Base-by-base conservation (phyloP, 1,140 invertebrate species). In the Zeugodacus cucurbitae region DNA sequence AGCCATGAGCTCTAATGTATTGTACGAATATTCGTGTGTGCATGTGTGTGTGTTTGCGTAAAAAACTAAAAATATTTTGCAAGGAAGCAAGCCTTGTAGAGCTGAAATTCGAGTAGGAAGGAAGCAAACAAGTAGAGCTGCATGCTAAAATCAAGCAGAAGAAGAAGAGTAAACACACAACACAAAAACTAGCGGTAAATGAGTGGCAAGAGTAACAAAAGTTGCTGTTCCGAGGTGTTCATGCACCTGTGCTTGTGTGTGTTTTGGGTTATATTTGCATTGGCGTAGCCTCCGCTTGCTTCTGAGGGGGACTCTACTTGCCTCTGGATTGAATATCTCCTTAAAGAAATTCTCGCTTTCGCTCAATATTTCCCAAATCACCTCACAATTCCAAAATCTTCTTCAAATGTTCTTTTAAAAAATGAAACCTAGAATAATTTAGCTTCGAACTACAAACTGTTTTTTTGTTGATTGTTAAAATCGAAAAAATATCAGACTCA, bases 41-140 rank as follows among this genome's bases (percentile, higher is more conserved):
- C 10, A 62, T n/a, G 6, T 26, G 58, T 62, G 58, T 62, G 26
- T 37, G 32, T 2, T 20, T 37, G 34, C 32, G 11, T 3, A 74
- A 82, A 82, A n/a, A 48, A 26, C 41, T 5, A 48, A 48, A 82
- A 44, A 82, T 82, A 82, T 82, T 78, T 82, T 82, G 74, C 74
- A 82, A 82, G 74, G 74, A 82, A 82, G 22, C 74, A 48, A 48
- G 10, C 8, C 10, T 48, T n/a, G 41, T n/a, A 54, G 48, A 82
- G n/a, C 22, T 82, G 74, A 82, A 82, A 82, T 48, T 82, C 41
- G 74, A 82, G 41, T 82, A 82, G 74, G 74, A 82, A 82, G 74
- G 74, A 82, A 82, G 74, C 41, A 54, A 82, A 34, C 74, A 82
- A 48, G 41, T 29, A 82, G 74, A 82, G 32, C 4, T 41, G 17